Base-by-base conservation (phyloP, 2,113 vertebrate species). In the Gnathonemus echidnorhynchus region DNA sequence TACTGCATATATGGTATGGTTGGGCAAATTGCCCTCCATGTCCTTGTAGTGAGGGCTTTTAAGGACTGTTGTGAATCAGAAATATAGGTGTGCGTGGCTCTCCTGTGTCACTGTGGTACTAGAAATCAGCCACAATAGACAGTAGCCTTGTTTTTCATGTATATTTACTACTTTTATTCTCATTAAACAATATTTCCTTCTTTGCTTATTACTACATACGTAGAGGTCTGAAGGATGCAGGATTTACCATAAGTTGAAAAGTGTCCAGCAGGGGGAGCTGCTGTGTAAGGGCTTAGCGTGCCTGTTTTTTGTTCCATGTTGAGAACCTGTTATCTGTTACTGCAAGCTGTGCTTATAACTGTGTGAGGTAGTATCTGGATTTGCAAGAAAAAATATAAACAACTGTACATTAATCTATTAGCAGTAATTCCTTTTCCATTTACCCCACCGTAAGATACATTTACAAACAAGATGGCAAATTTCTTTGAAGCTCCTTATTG, bases 1-100 rank as follows among this genome's bases (percentile, higher is more conserved):
- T 91, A 92, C 92, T 92, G 92, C 92, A 93, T 85, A 42, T 93
- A 95, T 95, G 95, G 95, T 94, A 95, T 94, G 94, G 93, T 93
- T 92, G 92, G 91, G 94, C 93, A 93, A 93, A 94, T 94, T 93
- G 94, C 94, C 93, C 93, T 90, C 93, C 31, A 58, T 94, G 94
- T 93, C 93, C 95, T 95, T 95, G 94, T 93, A 92, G 92, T 93
- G 93, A 92, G 91, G 92, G 89, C 94, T 92, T 92, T 91, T 91
- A 89, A 93, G 90, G 90, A 46, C 88, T 90, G 92, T 91, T 92
- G 93, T 94, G 93, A 94, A 94, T 91, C 91, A 74, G 70, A 90
- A 89, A 90, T 89, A 35, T 52, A 92, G 91, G 92, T 91, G 90
- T 91, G 90, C 89, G 7, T n/a, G 15, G 49, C 27, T 11, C 49